Evolutionary conservation across 2,113 vertebrate genomes (phyloP), one percentile per base, ranked within the genome.

Genomic region (Vanacampus margaritifer): DNA sequence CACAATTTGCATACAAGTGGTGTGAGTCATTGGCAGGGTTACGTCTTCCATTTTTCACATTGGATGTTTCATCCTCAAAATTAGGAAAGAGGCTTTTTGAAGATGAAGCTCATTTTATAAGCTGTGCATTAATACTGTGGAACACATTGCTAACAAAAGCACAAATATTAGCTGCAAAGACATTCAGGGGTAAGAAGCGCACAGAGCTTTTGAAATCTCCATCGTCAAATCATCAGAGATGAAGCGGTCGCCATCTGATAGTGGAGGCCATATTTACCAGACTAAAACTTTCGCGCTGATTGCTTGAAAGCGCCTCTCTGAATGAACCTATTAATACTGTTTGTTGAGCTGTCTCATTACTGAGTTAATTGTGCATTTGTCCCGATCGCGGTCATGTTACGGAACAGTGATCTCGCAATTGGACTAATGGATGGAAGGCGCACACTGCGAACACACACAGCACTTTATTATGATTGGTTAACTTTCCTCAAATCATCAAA

Each of bases 291-390:
- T 70, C 79, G 69, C 65, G 84, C 54, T 76, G 73, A 84, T 71
- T 71, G 76, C 76, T 59, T 64, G 65, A 79, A 69, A 82, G 65
- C 45, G 66, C 69, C 72, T 64, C 74, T 84, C 71, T 71, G 70
- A 87, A 85, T 65, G 69, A 71, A 77, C 51, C 67, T 80, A 80
- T 87, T 87, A 77, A 89, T 88, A 85, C 69, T 82, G 78, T 90
- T 87, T 87, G 87, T 85, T 86, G 78, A 86, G 80, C 83, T 81
- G 80, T 88, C 83, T 89, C 86, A 88, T 89, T 90, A 87, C 79
- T 58, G 74, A 88, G 79, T 83, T 87, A 88, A 88, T 79, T 86
- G 83, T 83, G 80, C 84, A 84, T 85, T 86, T 80, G 79, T 87
- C 79, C 84, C 81, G 80, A 88, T 84, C 87, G 87, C 61, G 28